Conservation (phyloP, 2,113 vertebrate species). For the Tichodroma muraria region DNA sequence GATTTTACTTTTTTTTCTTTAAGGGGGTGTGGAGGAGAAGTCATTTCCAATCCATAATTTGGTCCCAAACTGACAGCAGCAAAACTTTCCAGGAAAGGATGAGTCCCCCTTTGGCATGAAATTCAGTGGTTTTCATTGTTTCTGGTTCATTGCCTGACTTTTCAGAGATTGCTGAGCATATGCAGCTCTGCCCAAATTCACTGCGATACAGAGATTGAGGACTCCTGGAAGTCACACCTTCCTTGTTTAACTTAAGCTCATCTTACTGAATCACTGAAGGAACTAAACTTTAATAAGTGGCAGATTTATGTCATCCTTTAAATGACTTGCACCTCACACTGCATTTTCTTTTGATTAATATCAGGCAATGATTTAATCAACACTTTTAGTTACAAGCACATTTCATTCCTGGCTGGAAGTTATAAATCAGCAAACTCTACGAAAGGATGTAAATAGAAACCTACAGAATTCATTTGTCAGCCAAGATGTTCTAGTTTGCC, state of each 20-base stretch:
- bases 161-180: not conserved
- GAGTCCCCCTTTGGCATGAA: not conserved
- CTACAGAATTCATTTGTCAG: conserved; percentile 24
- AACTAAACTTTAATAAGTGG: not conserved
- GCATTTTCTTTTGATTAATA: conserved; percentile 2
- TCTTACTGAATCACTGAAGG: not conserved
- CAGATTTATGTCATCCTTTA: not conserved
- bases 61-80: not conserved
- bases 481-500: conserved; percentile 29
- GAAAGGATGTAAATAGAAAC: conserved; percentile 39
- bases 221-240: not conserved
- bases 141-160: not conserved
- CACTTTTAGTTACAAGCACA: not conserved
- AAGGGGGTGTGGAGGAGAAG: not conserved
- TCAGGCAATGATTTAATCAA: conserved; percentile 14
- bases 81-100: conserved; percentile 24
- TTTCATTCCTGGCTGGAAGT: conserved; percentile 28
- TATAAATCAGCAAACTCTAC: not conserved
- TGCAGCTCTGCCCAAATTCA: not conserved
- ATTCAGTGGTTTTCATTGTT: not conserved
- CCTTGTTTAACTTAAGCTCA: not conserved
- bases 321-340: not conserved
- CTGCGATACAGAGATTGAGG: not conserved
- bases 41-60: not conserved
- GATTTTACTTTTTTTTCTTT: not conserved